Conservation (phyloP, 2,888 invertebrate species). For the Scelioninae gen. 1 region DNA sequence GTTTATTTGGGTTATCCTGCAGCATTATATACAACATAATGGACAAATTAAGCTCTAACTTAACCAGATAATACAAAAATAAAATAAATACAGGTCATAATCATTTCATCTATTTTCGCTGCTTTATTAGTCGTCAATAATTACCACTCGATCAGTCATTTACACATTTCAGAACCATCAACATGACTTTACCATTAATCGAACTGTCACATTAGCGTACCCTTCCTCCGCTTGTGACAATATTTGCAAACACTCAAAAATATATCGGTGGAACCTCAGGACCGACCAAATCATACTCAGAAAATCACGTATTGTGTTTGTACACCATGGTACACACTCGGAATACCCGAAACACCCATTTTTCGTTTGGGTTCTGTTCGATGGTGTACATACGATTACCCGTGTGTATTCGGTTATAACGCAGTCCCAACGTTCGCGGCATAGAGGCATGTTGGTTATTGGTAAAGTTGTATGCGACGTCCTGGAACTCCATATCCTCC, state of each 20-base stretch:
- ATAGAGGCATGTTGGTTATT: conserved; percentile 79
- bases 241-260: conserved; percentile 42
- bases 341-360: conserved; percentile 43
- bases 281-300: conserved; percentile 1
- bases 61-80: no score
- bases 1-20: no score
- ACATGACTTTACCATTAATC: no score
- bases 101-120: background rate
- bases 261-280: conserved; percentile 19
- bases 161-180: no score
- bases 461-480: conserved; percentile 83
- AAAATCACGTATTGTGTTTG: conserved; percentile 47
- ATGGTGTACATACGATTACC: conserved; percentile 52
- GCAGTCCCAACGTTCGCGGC: conserved; percentile 48
- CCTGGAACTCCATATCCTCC: conserved; percentile 75
- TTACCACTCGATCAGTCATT: no score
- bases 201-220: no score
- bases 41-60: no score
- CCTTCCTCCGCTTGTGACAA: background rate
- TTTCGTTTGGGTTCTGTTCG: conserved; percentile 52
- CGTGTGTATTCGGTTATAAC: conserved; percentile 65
- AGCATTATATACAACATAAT: no score
- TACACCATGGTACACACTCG: conserved; percentile 24
- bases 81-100: no score
- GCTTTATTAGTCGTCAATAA: background rate